These are phyloP conservation scores for Neosilurus hyrtlii DNA, from an alignment of 2,797 vertebrate genomes.

Conservation along the genomic window DNA sequence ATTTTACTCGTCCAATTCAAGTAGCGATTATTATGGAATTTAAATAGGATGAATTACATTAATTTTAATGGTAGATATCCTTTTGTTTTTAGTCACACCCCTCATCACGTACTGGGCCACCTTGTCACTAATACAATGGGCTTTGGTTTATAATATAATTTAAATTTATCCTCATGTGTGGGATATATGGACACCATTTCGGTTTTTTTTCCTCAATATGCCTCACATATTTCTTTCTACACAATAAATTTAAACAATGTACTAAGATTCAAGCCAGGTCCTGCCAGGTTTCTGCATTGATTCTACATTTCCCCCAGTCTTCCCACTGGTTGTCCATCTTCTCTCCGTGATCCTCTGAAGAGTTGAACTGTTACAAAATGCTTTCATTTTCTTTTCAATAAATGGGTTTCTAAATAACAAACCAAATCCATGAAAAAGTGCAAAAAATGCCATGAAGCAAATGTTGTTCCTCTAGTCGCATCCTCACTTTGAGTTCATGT, in stretches of 20 bases:
- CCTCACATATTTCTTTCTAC: slow-evolving; percentile 56
- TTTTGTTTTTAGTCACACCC: slow-evolving; percentile 50
- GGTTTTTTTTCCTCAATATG: neutral
- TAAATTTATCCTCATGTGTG: slow-evolving; percentile 15
- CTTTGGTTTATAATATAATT: slow-evolving; percentile 60
- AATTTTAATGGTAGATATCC: slow-evolving; percentile 41
- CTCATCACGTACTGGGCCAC: slow-evolving; percentile 74
- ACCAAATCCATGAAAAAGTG: slow-evolving; percentile 79
- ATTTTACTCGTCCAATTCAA: slow-evolving; percentile 61
- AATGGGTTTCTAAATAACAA: slow-evolving; percentile 61
- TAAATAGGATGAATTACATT: slow-evolving; percentile 31
- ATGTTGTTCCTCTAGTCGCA: slow-evolving; percentile 67
- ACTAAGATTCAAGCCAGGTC: slow-evolving; percentile 68
- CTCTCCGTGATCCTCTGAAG: slow-evolving; percentile 55
- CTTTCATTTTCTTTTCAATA: slow-evolving; percentile 42
- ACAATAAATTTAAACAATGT: slow-evolving; percentile 64
- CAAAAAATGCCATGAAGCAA: slow-evolving; percentile 80
- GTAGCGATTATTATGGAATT: slow-evolving; percentile 29
- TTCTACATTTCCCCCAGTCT: slow-evolving; percentile 58
- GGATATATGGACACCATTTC: neutral
- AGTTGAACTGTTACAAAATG: slow-evolving; percentile 55
- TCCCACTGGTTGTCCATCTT: slow-evolving; percentile 57
- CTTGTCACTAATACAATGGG: slow-evolving; percentile 61
- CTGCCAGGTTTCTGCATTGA: slow-evolving; percentile 68
- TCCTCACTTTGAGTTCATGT: slow-evolving; percentile 73